Base-by-base conservation (phyloP, 1,140 invertebrate genomes). In the Goniozus legneri region DNA sequence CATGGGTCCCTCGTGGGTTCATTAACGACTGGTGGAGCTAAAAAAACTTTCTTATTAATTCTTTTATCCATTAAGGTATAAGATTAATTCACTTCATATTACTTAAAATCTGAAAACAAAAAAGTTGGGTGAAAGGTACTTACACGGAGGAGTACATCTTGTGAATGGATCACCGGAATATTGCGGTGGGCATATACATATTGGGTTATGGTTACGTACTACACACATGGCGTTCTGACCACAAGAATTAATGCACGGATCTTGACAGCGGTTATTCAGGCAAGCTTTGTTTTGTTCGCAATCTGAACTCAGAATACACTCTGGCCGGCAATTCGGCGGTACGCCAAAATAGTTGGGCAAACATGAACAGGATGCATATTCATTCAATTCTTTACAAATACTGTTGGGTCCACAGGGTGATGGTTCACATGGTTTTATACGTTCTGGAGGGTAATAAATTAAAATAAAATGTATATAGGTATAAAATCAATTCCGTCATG, bases 191-290 rank as follows among this genome's bases (percentile, higher is more conserved):
- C 84, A 87, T 47, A 78, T 82, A 63, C 85, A 87, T 47, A 82
- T 79, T 13, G 82, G 81, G 56, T 82, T 82, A 47, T 84, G 82
- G 54, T 82, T 82, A 16, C 77, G 72, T 0, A 81, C 77, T 44
- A 75, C 59, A 47, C 85, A 86, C 20, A 75, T 56, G 1, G 83
- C 80, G 48, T 80, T 81, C 19, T 82, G 75, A 20, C 86, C 87
- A 53, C 88, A 90, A 7, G 84, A 83, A 33, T 86, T 87, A 8
- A 82, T 77, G 61, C 90, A 93, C 6, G 89, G 89, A 62, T 92
- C 84, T 37, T 83, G 77, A 62, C 90, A 93, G 64, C 84, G 87
- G 40, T 83, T 82, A 31, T 83, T 82, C 13, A 90, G 81, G 58
- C 88, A 91, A 30, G 88, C 84, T 34, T 78, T 79, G 50, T 81